Conservation (phyloP, 2,113 vertebrate genomes). For the Alethe diademata region DNA sequence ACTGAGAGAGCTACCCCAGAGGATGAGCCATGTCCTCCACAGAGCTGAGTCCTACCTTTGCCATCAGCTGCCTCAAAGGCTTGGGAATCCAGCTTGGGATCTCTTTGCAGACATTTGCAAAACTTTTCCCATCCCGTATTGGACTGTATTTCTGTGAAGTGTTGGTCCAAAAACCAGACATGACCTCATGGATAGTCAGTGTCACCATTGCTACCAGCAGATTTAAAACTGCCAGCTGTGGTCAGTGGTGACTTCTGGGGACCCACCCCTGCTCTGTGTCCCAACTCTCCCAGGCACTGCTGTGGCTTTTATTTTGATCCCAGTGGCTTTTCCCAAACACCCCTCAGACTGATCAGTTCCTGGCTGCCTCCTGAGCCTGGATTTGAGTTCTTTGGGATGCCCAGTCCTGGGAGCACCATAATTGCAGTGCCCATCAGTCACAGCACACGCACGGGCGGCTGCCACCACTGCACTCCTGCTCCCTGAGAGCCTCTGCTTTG, state of each 20-base stretch:
- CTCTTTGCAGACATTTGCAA: background rate
- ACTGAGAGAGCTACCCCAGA: background rate
- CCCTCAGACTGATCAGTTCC: background rate
- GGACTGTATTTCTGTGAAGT: background rate
- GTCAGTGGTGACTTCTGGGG: background rate
- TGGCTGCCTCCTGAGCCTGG: background rate
- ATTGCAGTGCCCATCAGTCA: background rate
- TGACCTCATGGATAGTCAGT: background rate
- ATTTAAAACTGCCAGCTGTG: background rate
- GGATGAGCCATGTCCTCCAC: background rate
- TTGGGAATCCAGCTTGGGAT: background rate
- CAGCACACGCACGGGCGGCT: accelerated
- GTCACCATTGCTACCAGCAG: background rate
- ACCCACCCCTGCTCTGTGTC: background rate
- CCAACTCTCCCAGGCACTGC: accelerated
- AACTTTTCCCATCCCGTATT: background rate
- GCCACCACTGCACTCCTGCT: background rate
- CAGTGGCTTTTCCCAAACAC: background rate
- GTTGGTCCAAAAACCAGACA: background rate
- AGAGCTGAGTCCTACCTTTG: background rate
- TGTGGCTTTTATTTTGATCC: background rate
- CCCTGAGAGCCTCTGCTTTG: slow-evolving; percentile 17
- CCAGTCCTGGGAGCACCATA: background rate
- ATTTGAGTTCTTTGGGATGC: background rate
- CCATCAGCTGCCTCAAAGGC: background rate